A percentile compares a stretch with the other conserved stretches of the same genome.
Conservation (phyloP, 2,888 invertebrate species). For the Apamea monoglypha region DNA sequence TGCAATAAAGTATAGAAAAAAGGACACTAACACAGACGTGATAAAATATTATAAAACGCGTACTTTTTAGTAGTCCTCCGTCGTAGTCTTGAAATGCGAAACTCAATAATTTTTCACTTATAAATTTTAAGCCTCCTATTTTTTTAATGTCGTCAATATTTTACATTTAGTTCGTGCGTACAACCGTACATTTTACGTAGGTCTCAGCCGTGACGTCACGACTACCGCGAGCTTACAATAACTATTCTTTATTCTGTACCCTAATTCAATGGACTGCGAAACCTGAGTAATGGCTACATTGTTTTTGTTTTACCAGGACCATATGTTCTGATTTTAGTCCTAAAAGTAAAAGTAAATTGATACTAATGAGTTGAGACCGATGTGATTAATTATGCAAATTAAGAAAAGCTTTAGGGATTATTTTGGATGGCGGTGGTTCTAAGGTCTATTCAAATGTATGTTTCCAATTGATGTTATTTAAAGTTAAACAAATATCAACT, state of each 20-base stretch:
- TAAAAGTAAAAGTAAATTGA: slow-evolving; percentile 9
- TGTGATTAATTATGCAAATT: neutral
- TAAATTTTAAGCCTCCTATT: neutral
- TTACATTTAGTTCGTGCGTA: neutral
- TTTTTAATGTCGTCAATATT: neutral
- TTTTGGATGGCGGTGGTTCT: neutral
- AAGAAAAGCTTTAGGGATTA: neutral
- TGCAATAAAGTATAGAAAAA: too few species aligned
- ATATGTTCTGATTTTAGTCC: slow-evolving; percentile 40
- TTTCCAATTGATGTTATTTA: too few species aligned
- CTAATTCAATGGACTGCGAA: slow-evolving; percentile 26
- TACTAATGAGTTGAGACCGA: neutral
- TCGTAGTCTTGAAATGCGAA: too few species aligned
- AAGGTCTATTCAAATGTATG: too few species aligned
- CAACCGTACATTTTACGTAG: neutral
- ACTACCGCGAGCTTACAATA: neutral
- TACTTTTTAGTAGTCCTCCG: too few species aligned
- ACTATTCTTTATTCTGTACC: slow-evolving; percentile 27
- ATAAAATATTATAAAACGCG: too few species aligned
- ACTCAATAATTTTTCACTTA: neutral
- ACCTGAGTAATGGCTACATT: slow-evolving; percentile 53
- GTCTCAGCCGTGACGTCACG: neutral
- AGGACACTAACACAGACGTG: too few species aligned
- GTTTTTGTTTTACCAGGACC: slow-evolving; percentile 41
- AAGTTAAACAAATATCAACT: too few species aligned